Evolutionary conservation across 2,113 vertebrate genomes (phyloP).

Genomic region (Desmodus rotundus): DNA sequence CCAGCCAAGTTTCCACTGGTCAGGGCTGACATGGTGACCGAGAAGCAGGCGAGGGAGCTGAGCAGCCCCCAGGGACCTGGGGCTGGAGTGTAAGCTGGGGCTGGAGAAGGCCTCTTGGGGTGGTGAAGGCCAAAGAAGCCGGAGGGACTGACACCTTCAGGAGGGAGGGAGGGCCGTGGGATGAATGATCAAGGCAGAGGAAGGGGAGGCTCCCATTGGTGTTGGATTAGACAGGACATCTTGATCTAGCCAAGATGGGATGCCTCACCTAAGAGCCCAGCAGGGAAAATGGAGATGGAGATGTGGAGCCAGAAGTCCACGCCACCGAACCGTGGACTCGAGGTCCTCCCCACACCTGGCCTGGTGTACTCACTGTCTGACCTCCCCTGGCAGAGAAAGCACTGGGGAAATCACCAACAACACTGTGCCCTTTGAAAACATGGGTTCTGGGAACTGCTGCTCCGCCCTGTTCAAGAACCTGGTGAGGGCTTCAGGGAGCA

Average conservation of each 20-base stretch:
- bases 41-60: slow-evolving; percentile 90
- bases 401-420: slow-evolving; percentile 94
- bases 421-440: slow-evolving; percentile 89
- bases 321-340: not conserved
- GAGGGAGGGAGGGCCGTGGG: not conserved
- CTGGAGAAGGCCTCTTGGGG: not conserved
- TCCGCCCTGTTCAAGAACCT: slow-evolving; percentile 95
- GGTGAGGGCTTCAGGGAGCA: slow-evolving; percentile 78
- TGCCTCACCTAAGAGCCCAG: not conserved
- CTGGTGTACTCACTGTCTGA: not conserved
- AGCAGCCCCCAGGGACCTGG: slow-evolving; percentile 56
- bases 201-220: not conserved
- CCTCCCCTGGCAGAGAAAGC: slow-evolving; percentile 85
- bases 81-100: slow-evolving; percentile 53
- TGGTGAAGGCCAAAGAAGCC: not conserved
- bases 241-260: not conserved
- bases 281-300: not conserved
- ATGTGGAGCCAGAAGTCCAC: not conserved
- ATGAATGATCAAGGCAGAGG: not conserved
- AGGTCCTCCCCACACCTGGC: not conserved
- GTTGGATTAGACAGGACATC: not conserved
- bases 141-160: not conserved
- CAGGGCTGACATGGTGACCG: slow-evolving; percentile 92
- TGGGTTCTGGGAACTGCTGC: slow-evolving; percentile 86
- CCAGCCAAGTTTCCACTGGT: slow-evolving; percentile 87